Evolutionary conservation across 2,797 vertebrate species (phyloP).

Genomic region (Eupleurogrammus muticus): DNA sequence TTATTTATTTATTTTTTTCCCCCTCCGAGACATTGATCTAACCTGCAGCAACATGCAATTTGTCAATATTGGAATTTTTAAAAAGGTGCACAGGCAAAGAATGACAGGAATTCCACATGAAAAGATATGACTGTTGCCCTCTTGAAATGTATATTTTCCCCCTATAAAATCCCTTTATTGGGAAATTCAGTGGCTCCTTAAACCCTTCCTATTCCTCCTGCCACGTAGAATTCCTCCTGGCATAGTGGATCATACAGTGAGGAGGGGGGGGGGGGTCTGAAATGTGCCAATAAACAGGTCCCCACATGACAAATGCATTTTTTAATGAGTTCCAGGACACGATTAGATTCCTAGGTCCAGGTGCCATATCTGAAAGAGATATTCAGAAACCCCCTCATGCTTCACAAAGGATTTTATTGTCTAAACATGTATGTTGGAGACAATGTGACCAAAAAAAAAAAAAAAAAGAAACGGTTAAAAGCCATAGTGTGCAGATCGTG

Average conservation of each 20-base stretch:
- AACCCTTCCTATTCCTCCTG: conserved; percentile 38
- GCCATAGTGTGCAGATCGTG: too few species aligned
- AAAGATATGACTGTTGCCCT: conserved; percentile 34
- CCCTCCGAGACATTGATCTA: conserved; percentile 55
- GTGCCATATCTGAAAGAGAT: not conserved
- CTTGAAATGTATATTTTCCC: conserved; percentile 44
- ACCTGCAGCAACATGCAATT: conserved; percentile 51
- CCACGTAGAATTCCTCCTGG: conserved; percentile 49
- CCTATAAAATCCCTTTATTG: conserved; percentile 56
- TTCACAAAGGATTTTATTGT: conserved; percentile 15
- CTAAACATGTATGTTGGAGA: conserved; percentile 14
- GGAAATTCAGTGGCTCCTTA: conserved; percentile 27
- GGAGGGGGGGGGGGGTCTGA: conserved; percentile 22
- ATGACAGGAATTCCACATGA: conserved; percentile 30
- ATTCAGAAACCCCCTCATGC: conserved; percentile 9
- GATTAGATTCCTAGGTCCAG: conserved; percentile 7
- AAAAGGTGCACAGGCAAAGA: conserved; percentile 32
- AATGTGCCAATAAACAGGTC: conserved; percentile 45
- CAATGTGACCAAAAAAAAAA: conserved; percentile 31
- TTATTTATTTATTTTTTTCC: conserved; percentile 54
- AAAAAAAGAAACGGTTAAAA: too few species aligned
- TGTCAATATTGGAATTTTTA: conserved; percentile 65
- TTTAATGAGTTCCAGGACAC: conserved; percentile 33
- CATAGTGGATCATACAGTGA: conserved; percentile 16
- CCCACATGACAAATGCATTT: conserved; percentile 31